Conservation (phyloP, 2,113 vertebrate genomes). For the Peromyscus maniculatus region DNA sequence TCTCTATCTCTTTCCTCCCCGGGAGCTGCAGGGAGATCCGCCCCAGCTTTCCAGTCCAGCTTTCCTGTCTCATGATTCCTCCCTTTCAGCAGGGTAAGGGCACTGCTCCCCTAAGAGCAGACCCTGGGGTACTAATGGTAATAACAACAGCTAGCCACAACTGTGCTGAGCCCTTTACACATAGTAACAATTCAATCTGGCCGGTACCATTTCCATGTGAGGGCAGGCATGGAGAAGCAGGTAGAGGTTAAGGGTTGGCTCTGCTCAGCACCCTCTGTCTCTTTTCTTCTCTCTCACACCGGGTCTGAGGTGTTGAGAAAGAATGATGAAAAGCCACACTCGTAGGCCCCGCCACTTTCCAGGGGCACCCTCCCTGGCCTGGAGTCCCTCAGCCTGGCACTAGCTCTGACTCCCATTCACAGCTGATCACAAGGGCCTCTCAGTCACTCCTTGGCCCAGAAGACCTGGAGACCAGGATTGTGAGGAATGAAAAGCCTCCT, state of each 20-base stretch:
- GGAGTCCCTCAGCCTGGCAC: neutral
- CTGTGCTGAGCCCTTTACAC: conserved; percentile 21
- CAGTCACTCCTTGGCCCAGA: neutral
- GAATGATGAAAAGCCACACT: neutral
- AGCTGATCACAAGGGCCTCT: neutral
- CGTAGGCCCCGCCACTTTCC: neutral
- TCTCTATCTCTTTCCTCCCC: neutral
- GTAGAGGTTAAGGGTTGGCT: neutral
- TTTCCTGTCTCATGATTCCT: neutral
- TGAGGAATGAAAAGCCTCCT: neutral
- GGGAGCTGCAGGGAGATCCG: neutral
- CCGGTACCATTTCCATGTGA: neutral
- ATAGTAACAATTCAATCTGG: neutral
- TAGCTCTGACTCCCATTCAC: neutral
- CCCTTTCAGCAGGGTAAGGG: neutral
- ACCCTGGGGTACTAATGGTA: conserved; percentile 20
- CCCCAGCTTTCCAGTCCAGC: neutral
- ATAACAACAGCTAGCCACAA: conserved; percentile 17
- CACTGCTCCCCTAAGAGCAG: conserved; percentile 41
- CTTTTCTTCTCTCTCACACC: neutral
- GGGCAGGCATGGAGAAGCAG: neutral
- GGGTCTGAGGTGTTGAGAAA: neutral
- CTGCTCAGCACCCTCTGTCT: neutral
- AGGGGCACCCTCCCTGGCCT: neutral
- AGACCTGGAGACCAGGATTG: neutral